Base-by-base conservation (phyloP, 2,888 invertebrate genomes). In the Argynnis bischoffii region DNA sequence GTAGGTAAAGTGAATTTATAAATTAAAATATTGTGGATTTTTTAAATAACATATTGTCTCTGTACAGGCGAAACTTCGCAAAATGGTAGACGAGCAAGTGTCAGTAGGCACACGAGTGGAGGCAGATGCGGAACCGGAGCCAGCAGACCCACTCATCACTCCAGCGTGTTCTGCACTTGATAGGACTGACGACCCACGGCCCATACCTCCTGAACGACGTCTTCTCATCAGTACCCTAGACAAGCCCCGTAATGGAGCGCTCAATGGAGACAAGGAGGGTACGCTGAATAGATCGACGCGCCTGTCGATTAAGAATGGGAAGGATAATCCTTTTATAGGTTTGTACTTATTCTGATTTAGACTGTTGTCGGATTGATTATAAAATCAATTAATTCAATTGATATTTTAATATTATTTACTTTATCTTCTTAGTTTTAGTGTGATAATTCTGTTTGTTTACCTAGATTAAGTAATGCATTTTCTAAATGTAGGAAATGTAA, bases 81-180 rank as follows among this genome's bases (percentile, higher is more conserved):
- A 96, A 93, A 97, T 97, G 97, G 97, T 97, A 84, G 97, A 97
- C 92, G 97, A 97, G 94, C 97, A 97, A 93, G 95, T 95, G 84
- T 94, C 95, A 78, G 95, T 95, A 76, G 93, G 94, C 66, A 90
- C 95, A 61, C 93, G 95, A 75, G 94, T 94, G 74, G 95, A 96
- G 68, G 83, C 83, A 6, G 90, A 92, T 67, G 80, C 88, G 60
- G 89, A 90, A 76, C 89, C 93, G 0, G 92, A 93, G 76, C 89
- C 92, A 6, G 93, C 93, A 6, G 93, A 93, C 75, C 93, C 93
- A 2, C 91, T 93, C 74, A 93, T 93, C 81, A 93, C 93, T n/a
- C 93, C 93, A 3, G 93, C 93, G 68, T 92, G 85, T 72, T 92
- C 92, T 11, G 87, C 86, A 14, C 86, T 90, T 60, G 88, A 86